Percentiles rank a stretch among this genome's conserved stretches.
Evolutionary conservation across 2,113 vertebrate species (phyloP).

Genomic region (Microtus oregoni): DNA sequence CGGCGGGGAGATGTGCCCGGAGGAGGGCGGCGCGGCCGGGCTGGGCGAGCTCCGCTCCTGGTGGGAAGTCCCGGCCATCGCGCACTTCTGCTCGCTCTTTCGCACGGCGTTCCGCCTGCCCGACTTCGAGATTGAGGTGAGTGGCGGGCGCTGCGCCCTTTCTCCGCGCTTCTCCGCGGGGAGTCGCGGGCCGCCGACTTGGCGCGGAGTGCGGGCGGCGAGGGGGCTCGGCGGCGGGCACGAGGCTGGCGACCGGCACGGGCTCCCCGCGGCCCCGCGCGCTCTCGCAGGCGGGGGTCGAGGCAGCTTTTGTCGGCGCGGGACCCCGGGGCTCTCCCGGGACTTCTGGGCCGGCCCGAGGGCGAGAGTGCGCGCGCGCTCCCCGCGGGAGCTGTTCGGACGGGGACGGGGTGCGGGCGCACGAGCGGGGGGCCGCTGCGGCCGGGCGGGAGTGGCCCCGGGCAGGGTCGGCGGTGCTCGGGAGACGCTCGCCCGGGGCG

Average conservation of each 20-base stretch:
- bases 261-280: background rate
- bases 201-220: background rate
- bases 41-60: constrained; percentile 96
- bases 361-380: constrained; percentile 52
- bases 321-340: constrained; percentile 49
- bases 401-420: background rate
- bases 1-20: constrained; percentile 84
- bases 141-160: background rate
- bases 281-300: background rate
- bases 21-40: constrained; percentile 83
- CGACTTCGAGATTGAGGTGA: constrained; percentile 99
- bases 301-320: constrained; percentile 59
- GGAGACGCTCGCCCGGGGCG: background rate
- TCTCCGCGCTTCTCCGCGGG: background rate
- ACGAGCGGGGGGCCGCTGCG: background rate
- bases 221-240: background rate
- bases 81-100: constrained; percentile 98
- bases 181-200: background rate
- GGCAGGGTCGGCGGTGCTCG: background rate
- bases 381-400: constrained; percentile 13
- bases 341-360: constrained; percentile 56
- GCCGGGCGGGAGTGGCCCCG: background rate
- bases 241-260: background rate
- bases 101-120: constrained; percentile 96
- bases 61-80: constrained; percentile 99